A percentile compares a stretch with the other conserved stretches of the same genome.
Conservation (phyloP, 1,140 invertebrate genomes). For the Drosophila tani region DNA sequence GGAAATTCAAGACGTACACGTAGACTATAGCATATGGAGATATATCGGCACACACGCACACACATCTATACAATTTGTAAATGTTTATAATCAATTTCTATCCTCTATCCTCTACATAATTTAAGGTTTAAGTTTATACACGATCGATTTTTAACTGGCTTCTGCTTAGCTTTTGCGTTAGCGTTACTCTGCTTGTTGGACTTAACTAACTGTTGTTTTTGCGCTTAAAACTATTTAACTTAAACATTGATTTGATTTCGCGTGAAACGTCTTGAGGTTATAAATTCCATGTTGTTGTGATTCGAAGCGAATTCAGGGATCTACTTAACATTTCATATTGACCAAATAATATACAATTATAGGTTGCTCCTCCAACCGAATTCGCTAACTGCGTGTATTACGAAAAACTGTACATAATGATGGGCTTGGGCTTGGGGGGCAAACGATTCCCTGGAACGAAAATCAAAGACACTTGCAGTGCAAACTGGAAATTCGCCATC, state of each 20-base stretch:
- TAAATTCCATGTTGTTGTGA: conserved; percentile 67
- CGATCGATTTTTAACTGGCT: conserved; percentile 33
- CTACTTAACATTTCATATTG: conserved; percentile 30
- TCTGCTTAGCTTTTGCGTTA: conserved; percentile 49
- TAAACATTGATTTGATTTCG: conserved; percentile 82
- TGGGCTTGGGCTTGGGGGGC: conserved; percentile 2
- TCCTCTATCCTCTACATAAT: conserved; percentile 14
- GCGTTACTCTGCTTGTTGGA: conserved; percentile 19
- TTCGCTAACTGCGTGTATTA: conserved; percentile 30
- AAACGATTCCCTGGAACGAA: conserved; percentile 30
- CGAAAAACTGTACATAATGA: conserved; percentile 46
- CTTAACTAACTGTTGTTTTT: conserved; percentile 43
- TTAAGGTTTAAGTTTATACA: conserved; percentile 45
- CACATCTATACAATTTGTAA: conserved; percentile 57
- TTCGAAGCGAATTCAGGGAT: conserved; percentile 16
- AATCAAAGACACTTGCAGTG: conserved; percentile 60
- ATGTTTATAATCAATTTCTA: conserved; percentile 36
- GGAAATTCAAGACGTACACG: conserved; percentile 67
- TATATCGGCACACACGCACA: conserved; percentile 33
- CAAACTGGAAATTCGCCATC: conserved; percentile 42
- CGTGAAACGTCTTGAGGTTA: conserved; percentile 75
- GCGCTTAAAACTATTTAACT: conserved; percentile 81
- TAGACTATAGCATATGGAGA: conserved; percentile 49
- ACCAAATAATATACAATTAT: conserved; percentile 43
- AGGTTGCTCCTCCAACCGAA: conserved; percentile 31